Percentiles rank a stretch among this genome's conserved stretches.
phyloP scores from a whole-genome alignment of 92 coral and sea anemone genomes.

The Phenganax subtilis region DNA sequence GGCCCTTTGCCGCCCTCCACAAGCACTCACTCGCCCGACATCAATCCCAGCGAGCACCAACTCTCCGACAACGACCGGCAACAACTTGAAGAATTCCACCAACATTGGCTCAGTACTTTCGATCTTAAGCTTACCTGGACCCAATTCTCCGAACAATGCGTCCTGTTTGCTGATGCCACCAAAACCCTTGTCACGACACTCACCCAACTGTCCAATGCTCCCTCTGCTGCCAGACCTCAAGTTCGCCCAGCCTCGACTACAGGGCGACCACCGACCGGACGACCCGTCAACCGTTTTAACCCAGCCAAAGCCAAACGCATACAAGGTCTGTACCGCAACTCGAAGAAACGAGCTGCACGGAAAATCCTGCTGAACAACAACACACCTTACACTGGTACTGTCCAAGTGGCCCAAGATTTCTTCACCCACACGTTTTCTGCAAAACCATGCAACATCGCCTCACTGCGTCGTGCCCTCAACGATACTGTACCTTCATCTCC shows the following conservation, averaged over 20 bases:
- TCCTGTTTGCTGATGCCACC: constrained; percentile 34
- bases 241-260: too few relatives aligned
- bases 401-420: constrained; percentile 8
- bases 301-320: constrained; percentile 29
- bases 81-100: not conserved
- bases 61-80: not conserved
- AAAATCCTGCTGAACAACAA: constrained; percentile 5
- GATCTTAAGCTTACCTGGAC: not conserved
- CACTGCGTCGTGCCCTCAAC: constrained; percentile 21
- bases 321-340: constrained; percentile 20
- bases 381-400: constrained; percentile 13
- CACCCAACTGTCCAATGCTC: constrained; percentile 17
- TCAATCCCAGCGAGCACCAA: not conserved
- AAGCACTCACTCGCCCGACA: not conserved
- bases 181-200: constrained; percentile 25
- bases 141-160: constrained; percentile 2
- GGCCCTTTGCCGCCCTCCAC: not conserved
- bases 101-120: not conserved
- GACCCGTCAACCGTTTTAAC: constrained; percentile 26
- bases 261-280: constrained; percentile 25
- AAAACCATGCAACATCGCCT: not conserved
- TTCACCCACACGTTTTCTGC: constrained; percentile 13
- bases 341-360: constrained; percentile 32
- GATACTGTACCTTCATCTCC: constrained; percentile 18
- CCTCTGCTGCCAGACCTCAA: not conserved